Base-by-base conservation (phyloP, 2,888 invertebrate genomes). In the Aphrophora alni region DNA sequence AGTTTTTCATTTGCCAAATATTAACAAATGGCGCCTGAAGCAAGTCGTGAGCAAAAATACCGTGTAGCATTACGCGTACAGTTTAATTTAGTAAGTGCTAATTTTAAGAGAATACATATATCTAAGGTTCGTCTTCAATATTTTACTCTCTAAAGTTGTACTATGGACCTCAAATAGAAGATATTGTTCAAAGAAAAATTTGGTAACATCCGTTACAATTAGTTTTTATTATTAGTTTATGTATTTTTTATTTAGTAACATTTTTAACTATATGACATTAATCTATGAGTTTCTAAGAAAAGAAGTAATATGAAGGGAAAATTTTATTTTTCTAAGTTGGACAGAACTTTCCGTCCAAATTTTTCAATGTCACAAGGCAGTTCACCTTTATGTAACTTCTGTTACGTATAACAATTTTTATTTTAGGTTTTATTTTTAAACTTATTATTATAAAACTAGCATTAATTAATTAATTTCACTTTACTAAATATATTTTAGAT, bases 141-240 rank as follows among this genome's bases (percentile, higher is more conserved):
- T 68, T 68, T 68, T 3, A 68, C n/a, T 68, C 68, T 24, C n/a
- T 68, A 68, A 68, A 12, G 68, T 68, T n/a, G 68, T 68, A n/a
- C 21, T 68, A 21, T 5, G 24, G 68, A 68, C 68, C 14, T 68
- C 4, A 68, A 21, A 21, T 68, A 68, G 21, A 68, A 68, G 68
- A 68, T 68, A 68, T 68, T 68, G 68, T 4, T 68, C 24, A 68
- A 68, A 68, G 68, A 10, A 68, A 68, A 68, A 68, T 68, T n/a
- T 68, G 3, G 68, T 68, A 44, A 33, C 33, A 33, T 33, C 33
- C 33, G 33, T 33, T 33, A 68, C 68, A 68, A 68, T 68, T 68
- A 24, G 24, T 21, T 68, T 68, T 68, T 12, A 24, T 68, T 68
- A 68, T 21, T 68, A 68, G 5, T 68, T 68, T 68, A 68, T 21